phyloP scores from a whole-genome alignment of 2,797 vertebrate genomes.

The Neoniphon sammara region DNA sequence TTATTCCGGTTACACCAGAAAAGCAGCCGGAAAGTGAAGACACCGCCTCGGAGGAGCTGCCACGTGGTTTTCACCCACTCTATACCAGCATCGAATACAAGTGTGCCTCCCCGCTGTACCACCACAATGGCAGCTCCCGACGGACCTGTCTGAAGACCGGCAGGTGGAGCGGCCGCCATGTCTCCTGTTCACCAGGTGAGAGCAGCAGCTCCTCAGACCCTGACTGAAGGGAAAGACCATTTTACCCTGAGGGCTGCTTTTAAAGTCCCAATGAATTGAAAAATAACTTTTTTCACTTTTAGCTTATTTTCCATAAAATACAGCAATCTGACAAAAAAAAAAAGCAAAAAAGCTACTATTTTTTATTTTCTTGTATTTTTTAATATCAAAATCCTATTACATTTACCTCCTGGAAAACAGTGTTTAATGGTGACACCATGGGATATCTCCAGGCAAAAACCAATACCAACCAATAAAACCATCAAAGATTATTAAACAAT shows the following conservation, averaged over 20 bases:
- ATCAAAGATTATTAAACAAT: no score
- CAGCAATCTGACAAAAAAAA: no score
- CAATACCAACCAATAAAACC: no score
- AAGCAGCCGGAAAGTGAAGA: slow-evolving; percentile 64
- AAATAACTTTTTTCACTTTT: no score
- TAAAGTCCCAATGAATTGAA: neutral
- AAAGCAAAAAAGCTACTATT: no score
- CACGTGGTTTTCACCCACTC: slow-evolving; percentile 84
- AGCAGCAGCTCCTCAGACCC: slow-evolving; percentile 49
- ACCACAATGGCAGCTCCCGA: slow-evolving; percentile 86
- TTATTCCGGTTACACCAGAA: slow-evolving; percentile 24
- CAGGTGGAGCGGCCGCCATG: slow-evolving; percentile 91
- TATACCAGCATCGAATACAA: slow-evolving; percentile 89
- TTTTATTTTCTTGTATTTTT: no score
- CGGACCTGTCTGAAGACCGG: slow-evolving; percentile 91
- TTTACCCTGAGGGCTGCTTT: neutral
- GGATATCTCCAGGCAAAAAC: no score
- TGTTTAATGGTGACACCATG: no score
- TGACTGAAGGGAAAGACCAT: neutral
- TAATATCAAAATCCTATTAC: no score
- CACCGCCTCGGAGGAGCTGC: slow-evolving; percentile 76
- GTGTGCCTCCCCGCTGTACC: slow-evolving; percentile 88
- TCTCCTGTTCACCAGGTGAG: slow-evolving; percentile 90
- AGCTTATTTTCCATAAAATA: no score
- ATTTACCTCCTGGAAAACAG: no score